Evolutionary conservation across 92 coral and sea anemone species (phyloP).

Genomic region (Ricordea florida): DNA sequence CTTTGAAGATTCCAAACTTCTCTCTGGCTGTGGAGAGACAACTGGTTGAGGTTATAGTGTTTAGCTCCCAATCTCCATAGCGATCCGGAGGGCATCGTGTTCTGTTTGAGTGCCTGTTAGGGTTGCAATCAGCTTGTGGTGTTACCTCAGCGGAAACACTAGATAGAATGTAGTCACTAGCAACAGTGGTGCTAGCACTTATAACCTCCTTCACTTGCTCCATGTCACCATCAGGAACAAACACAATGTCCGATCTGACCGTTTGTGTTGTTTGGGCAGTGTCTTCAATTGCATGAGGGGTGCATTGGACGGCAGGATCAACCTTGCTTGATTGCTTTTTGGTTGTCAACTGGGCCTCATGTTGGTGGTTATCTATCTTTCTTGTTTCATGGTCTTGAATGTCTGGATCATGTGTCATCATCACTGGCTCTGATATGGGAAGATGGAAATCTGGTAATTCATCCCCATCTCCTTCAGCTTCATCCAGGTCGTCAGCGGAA

Average conservation of each 20-base stretch:
- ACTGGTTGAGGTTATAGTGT: not conserved
- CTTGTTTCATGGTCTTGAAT: too few relatives aligned
- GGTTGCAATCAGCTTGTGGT: too few relatives aligned
- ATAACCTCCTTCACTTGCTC: not conserved
- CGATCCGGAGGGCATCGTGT: not conserved
- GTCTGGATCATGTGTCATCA: too few relatives aligned
- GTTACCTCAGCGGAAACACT: not conserved
- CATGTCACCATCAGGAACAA: not conserved
- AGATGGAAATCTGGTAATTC: too few relatives aligned
- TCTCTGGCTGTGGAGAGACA: not conserved
- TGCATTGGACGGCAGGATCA: not conserved
- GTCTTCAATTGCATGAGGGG: not conserved
- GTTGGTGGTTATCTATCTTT: too few relatives aligned
- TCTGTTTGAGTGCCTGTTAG: not conserved
- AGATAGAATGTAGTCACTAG: too few relatives aligned
- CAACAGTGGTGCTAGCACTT: not conserved
- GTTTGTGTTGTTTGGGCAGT: not conserved
- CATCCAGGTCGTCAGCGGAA: too few relatives aligned
- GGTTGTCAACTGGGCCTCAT: too few relatives aligned
- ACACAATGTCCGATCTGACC: not conserved
- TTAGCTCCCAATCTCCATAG: slow-evolving; percentile 3
- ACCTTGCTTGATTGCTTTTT: too few relatives aligned
- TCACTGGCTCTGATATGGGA: too few relatives aligned
- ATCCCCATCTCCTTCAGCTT: too few relatives aligned
- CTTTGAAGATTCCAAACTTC: not conserved